Percentiles rank a stretch among this genome's conserved stretches.
Conservation (phyloP, 2,797 vertebrate species). For the Propithecus perrieri region DNA sequence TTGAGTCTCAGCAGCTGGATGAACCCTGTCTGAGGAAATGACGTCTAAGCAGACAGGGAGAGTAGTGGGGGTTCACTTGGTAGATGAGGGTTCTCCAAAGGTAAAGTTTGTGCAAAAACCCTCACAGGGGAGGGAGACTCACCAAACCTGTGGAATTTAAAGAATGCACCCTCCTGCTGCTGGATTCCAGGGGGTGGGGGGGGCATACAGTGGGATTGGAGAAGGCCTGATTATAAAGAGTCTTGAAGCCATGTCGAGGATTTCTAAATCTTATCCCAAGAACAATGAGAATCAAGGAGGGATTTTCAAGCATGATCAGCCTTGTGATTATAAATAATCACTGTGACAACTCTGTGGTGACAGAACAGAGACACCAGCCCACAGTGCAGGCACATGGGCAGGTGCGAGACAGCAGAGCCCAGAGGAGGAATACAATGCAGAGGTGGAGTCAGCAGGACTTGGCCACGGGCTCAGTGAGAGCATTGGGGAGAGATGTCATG, state of each 20-base stretch:
- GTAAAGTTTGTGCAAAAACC: neutral
- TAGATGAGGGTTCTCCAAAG: neutral
- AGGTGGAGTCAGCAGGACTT: neutral
- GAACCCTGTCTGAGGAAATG: neutral
- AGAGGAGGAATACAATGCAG: neutral
- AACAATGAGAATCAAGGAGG: neutral
- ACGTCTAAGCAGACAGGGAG: neutral
- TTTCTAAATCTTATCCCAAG: neutral
- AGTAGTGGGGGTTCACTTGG: neutral
- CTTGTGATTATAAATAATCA: neutral
- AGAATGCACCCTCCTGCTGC: neutral
- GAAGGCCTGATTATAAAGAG: neutral
- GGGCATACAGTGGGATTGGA: neutral
- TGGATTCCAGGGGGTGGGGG: neutral
- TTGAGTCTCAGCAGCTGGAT: neutral
- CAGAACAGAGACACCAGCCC: neutral
- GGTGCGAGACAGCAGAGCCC: neutral
- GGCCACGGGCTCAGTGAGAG: neutral
- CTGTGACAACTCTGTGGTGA: neutral
- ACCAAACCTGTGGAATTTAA: neutral
- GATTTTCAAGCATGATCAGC: neutral
- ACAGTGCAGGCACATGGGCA: fast-evolving
- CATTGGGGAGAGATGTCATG: neutral
- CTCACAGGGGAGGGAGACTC: neutral
- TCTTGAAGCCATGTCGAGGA: neutral